Percentiles rank a stretch among this genome's conserved stretches.
phyloP scores from a whole-genome alignment of 37 sponge, comb jelly and placozoan species.

The Aplysina aerophoba region DNA sequence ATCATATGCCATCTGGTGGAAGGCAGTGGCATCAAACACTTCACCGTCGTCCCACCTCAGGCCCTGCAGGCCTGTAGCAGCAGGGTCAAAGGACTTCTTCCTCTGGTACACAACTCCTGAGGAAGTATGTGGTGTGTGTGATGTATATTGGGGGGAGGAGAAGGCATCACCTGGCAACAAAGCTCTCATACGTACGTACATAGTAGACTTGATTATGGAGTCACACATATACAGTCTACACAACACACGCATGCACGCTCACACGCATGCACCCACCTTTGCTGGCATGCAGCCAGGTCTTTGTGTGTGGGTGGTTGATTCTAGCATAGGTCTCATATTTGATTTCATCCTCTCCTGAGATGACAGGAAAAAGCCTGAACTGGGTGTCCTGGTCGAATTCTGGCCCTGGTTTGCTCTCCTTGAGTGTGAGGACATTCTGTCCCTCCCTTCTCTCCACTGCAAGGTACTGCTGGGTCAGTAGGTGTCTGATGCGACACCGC shows the following conservation, averaged over 20 bases:
- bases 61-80: slow-evolving; percentile 45
- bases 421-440: slow-evolving; percentile 12
- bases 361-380: slow-evolving; percentile 68
- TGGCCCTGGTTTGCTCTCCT: not conserved
- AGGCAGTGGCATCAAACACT: slow-evolving; percentile 40
- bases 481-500: slow-evolving; percentile 74
- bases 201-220: too few species aligned
- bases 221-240: too few species aligned
- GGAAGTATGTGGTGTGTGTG: not conserved
- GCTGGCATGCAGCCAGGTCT: slow-evolving; percentile 67
- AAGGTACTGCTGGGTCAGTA: slow-evolving; percentile 77
- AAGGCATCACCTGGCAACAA: too few species aligned
- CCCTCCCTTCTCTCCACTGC: slow-evolving; percentile 36
- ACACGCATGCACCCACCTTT: slow-evolving; percentile 53
- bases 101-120: slow-evolving; percentile 21
- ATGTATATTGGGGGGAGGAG: too few species aligned
- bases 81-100: slow-evolving; percentile 14
- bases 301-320: slow-evolving; percentile 63
- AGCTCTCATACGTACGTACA: too few species aligned
- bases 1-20: slow-evolving; percentile 58
- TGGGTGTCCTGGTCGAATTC: slow-evolving; percentile 19
- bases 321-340: slow-evolving; percentile 65
- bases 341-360: slow-evolving; percentile 65
- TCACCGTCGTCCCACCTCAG: slow-evolving; percentile 75
- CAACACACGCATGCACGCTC: too few species aligned